A percentile compares a stretch with the other conserved stretches of the same genome.
phyloP scores from a whole-genome alignment of 2,888 invertebrate species.

The Melanophora roralis region DNA sequence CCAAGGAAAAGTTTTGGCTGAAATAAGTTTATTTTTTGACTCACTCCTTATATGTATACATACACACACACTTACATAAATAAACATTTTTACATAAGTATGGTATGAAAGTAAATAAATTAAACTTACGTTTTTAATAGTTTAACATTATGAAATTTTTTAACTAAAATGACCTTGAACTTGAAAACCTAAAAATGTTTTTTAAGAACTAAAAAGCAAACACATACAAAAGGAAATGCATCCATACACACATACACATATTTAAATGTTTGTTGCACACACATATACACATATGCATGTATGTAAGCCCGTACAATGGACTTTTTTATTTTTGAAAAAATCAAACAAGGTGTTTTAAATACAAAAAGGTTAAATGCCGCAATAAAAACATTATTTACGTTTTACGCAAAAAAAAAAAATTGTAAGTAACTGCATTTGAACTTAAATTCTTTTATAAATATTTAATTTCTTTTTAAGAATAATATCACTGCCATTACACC shows the following conservation, averaged over 20 bases:
- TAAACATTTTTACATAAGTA: no score
- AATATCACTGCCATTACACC: background rate
- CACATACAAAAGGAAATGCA: no score
- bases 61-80: background rate
- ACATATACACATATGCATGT: background rate
- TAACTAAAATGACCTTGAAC: slow-evolving; percentile 46
- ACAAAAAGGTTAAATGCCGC: no score
- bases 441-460: background rate
- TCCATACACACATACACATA: no score
- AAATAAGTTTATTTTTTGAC: no score
- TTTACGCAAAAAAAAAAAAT: background rate
- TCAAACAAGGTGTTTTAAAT: no score
- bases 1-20: no score
- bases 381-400: slow-evolving; percentile 20
- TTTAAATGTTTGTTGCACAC: background rate
- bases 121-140: no score
- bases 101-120: no score
- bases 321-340: background rate
- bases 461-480: no score
- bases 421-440: background rate
- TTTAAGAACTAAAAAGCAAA: background rate
- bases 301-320: background rate
- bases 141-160: no score
- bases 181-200: slow-evolving; percentile 20
- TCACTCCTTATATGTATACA: no score